phyloP scores from a whole-genome alignment of 2,797 vertebrate species.

The Propithecus perrieri region DNA sequence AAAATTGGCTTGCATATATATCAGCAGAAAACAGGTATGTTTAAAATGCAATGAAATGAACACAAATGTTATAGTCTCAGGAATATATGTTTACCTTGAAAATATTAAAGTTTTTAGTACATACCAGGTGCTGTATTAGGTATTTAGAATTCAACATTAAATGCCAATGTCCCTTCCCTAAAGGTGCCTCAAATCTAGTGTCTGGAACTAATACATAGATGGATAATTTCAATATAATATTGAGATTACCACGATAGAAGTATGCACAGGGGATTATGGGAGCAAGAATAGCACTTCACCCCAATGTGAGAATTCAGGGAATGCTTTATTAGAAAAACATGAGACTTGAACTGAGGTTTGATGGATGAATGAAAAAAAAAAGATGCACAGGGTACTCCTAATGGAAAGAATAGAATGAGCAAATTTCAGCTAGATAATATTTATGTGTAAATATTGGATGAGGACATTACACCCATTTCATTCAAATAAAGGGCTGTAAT shows the following conservation, averaged over 20 bases:
- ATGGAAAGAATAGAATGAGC: background rate
- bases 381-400: background rate
- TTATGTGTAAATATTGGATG: background rate
- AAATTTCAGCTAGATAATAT: background rate
- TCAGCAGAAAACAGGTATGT: background rate
- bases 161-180: background rate
- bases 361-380: background rate
- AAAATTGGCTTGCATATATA: background rate
- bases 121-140: background rate
- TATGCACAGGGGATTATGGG: background rate
- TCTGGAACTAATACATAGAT: background rate
- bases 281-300: no score
- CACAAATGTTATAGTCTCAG: background rate
- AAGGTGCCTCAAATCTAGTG: background rate
- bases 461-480: background rate
- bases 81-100: background rate
- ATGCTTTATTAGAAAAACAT: background rate
- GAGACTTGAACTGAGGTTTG: background rate
- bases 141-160: background rate
- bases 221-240: background rate
- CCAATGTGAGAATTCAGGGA: background rate
- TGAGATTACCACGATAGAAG: background rate
- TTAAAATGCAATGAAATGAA: no score
- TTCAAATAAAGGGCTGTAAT: background rate
- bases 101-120: background rate